A percentile compares a stretch with the other conserved stretches of the same genome.
phyloP scores from a whole-genome alignment of 2,888 invertebrate genomes.

The Chrysotoxum bicinctum region DNA sequence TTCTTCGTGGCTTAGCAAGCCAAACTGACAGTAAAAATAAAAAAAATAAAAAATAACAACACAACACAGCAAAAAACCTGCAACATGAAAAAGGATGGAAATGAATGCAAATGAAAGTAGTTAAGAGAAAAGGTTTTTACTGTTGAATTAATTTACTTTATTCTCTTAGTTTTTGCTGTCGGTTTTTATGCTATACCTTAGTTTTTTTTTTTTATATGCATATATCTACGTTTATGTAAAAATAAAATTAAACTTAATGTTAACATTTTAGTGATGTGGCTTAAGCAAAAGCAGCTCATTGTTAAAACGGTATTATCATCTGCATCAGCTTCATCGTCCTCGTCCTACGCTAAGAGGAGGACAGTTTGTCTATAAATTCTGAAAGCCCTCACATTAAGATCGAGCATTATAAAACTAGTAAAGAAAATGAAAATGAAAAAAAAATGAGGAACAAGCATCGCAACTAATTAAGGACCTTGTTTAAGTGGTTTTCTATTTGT shows the following conservation, averaged over 20 bases:
- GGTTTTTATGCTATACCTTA: slow-evolving; percentile 46
- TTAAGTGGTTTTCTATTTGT: slow-evolving; percentile 53
- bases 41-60: not conserved
- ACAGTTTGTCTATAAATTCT: slow-evolving; percentile 64
- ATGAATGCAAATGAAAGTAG: slow-evolving; percentile 71
- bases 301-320: slow-evolving; percentile 47
- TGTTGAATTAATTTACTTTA: slow-evolving; percentile 72
- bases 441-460: slow-evolving; percentile 23
- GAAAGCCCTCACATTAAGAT: slow-evolving; percentile 50
- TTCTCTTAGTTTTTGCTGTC: slow-evolving; percentile 49
- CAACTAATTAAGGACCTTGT: slow-evolving; percentile 57
- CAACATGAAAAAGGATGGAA: slow-evolving; percentile 69
- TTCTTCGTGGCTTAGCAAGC: slow-evolving; percentile 19
- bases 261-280: slow-evolving; percentile 65
- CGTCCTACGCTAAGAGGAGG: slow-evolving; percentile 4
- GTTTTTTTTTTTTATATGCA: not conserved
- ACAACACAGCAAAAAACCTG: not conserved
- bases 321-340: not conserved
- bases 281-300: slow-evolving; percentile 47
- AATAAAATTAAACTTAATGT: slow-evolving; percentile 53
- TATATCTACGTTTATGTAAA: too few relatives aligned
- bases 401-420: slow-evolving; percentile 2
- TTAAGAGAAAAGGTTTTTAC: slow-evolving; percentile 57
- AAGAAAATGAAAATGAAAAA: not conserved
- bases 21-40: not conserved